Evolutionary conservation across 2,797 vertebrate genomes (phyloP).

Genomic region (Lophius americanus): DNA sequence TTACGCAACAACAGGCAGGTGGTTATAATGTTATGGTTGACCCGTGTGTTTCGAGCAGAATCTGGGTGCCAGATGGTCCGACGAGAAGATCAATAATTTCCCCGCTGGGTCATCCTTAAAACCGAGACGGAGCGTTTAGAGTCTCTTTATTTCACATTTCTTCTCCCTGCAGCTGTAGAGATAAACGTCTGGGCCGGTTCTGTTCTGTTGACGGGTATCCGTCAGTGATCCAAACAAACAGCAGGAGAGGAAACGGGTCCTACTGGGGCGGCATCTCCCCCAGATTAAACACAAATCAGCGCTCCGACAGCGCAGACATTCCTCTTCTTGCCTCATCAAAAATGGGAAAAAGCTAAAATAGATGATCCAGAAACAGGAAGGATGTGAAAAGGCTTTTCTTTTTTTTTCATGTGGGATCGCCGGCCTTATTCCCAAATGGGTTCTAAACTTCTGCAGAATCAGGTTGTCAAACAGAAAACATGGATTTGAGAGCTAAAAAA

Average conservation of each 20-base stretch:
- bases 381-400: constrained; percentile 65
- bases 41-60: no score
- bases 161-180: no score
- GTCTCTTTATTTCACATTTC: no score
- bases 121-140: no score
- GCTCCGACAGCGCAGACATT: constrained; percentile 41
- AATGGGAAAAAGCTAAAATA: constrained; percentile 48
- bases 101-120: no score
- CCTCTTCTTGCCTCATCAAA: constrained; percentile 27
- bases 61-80: no score
- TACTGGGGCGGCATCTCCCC: constrained; percentile 5
- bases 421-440: constrained; percentile 65
- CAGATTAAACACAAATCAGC: constrained; percentile 56
- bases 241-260: constrained; percentile 10
- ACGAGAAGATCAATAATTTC: no score
- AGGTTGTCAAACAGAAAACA: no score
- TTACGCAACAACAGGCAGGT: no score
- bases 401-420: constrained; percentile 63
- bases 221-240: constrained; percentile 21
- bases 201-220: neutral
- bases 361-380: constrained; percentile 74
- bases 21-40: no score
- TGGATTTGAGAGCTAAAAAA: no score
- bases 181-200: no score
- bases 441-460: constrained; percentile 42